These are phyloP conservation scores for Patiria miniata DNA, from an alignment of 35 echinoderm and acorn worm species.

Conservation along the genomic window DNA sequence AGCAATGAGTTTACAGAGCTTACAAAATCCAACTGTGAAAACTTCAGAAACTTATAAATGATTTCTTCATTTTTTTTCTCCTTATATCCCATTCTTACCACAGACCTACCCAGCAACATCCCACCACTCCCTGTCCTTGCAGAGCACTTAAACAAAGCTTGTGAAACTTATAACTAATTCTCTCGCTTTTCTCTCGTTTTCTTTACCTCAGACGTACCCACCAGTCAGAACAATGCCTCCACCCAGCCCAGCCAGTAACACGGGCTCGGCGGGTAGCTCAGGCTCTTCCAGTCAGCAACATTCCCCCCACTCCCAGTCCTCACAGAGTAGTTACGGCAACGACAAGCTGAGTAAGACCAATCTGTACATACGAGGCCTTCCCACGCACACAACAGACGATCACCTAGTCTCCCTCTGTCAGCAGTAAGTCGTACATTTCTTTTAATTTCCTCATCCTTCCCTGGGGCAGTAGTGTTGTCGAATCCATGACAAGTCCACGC, in stretches of 20 bases:
- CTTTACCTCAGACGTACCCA: conserved; percentile 31
- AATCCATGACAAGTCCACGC: too few relatives aligned
- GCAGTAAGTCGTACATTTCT: conserved; percentile 17
- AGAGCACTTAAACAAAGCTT: too few relatives aligned
- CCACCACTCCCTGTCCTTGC: too few relatives aligned
- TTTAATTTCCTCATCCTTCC: neutral
- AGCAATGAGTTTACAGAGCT: too few relatives aligned
- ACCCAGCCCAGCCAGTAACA: conserved; percentile 43
- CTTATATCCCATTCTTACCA: too few relatives aligned
- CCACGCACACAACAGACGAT: conserved; percentile 39
- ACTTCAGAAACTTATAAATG: too few relatives aligned
- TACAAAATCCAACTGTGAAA: too few relatives aligned
- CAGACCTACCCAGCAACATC: too few relatives aligned
- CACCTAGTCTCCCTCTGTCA: conserved; percentile 39
- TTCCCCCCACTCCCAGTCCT: conserved; percentile 36
- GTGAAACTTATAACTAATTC: too few relatives aligned
- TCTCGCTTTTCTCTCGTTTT: neutral
- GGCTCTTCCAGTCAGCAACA: conserved; percentile 48
- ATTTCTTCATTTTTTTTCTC: too few relatives aligned
- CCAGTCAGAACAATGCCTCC: conserved; percentile 31
- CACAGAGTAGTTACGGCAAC: conserved; percentile 44
- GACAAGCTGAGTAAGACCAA: conserved; percentile 45
- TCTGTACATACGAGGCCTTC: conserved; percentile 38
- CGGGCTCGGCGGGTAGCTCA: conserved; percentile 20
- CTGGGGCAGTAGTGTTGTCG: neutral